Evolutionary conservation across 2,888 invertebrate genomes (phyloP).

Genomic region (Rhopalosiphum nymphaeae): DNA sequence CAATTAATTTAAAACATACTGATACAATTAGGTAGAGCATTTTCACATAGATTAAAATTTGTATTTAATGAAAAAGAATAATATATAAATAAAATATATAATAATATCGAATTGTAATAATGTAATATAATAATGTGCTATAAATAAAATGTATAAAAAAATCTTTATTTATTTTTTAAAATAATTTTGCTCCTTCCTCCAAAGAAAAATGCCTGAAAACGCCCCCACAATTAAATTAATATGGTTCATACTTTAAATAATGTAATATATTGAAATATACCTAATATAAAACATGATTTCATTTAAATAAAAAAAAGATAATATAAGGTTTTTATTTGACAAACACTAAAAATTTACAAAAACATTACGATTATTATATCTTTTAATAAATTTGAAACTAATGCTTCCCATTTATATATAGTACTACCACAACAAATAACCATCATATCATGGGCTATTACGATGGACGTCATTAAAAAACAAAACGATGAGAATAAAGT

Average conservation of each 20-base stretch:
- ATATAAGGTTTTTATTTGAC: background rate
- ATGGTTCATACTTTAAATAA: no score
- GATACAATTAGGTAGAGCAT: background rate
- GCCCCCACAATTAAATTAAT: background rate
- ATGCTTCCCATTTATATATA: background rate
- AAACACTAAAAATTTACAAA: background rate
- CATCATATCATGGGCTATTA: background rate
- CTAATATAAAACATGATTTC: no score
- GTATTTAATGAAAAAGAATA: background rate
- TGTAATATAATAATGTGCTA: background rate
- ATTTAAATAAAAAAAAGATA: no score
- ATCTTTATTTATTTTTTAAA: background rate
- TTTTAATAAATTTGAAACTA: background rate
- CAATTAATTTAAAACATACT: background rate
- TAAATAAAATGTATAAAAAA: background rate
- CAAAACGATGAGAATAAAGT: background rate
- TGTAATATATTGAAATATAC: no score
- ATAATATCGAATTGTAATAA: background rate
- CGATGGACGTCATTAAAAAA: no score
- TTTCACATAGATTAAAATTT: background rate
- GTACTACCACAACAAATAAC: no score
- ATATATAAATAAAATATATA: background rate
- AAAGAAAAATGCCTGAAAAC: background rate
- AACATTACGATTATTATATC: background rate
- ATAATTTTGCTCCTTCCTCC: background rate